phyloP scores from a whole-genome alignment of 2,797 vertebrate genomes.

The Furcifer pardalis region DNA sequence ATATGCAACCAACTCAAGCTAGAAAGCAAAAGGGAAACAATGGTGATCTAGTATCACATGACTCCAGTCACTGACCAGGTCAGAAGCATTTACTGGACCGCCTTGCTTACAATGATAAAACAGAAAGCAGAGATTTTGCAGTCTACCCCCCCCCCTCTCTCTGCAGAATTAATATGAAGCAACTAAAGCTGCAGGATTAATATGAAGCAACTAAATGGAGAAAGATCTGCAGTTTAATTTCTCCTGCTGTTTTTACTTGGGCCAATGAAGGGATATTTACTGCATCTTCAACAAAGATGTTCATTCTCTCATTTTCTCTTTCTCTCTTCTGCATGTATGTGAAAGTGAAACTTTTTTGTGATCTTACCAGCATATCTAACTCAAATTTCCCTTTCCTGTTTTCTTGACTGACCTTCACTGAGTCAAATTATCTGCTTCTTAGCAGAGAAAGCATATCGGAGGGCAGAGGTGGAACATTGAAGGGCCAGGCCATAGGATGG shows the following conservation, averaged over 20 bases:
- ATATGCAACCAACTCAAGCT: background rate
- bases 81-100: background rate
- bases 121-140: background rate
- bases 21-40: background rate
- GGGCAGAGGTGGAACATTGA: background rate
- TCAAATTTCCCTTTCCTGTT: background rate
- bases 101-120: background rate
- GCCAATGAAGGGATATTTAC: background rate
- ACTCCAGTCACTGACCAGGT: background rate
- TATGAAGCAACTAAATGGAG: background rate
- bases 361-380: background rate
- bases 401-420: background rate
- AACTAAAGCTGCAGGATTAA: background rate
- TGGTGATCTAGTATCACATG: background rate
- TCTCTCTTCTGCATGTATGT: background rate
- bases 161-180: background rate
- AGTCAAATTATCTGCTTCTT: background rate
- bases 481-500: slow-evolving; percentile 61
- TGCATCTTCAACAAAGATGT: background rate
- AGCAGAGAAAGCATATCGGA: no score
- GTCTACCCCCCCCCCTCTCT: no score
- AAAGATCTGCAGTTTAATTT: no score
- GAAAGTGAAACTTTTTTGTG: slow-evolving; percentile 10
- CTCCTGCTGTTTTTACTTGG: background rate
- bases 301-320: background rate